A percentile compares a stretch with the other conserved stretches of the same genome.
Evolutionary conservation across 2,113 vertebrate genomes (phyloP).

Genomic region (Dryoscopus gambensis): DNA sequence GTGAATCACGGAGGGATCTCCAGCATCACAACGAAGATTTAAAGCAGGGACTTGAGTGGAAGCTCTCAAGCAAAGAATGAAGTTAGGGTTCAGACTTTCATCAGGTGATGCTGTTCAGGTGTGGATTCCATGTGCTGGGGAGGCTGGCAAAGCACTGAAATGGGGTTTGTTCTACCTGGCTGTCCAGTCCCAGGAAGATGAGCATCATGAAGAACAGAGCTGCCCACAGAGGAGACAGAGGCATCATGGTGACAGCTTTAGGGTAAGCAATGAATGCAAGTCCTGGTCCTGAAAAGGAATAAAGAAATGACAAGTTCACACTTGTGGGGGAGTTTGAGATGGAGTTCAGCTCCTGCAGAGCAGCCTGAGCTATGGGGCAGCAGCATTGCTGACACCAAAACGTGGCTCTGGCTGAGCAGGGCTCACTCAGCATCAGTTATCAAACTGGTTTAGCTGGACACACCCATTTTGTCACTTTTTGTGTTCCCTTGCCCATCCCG

Average conservation of each 20-base stretch:
- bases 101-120: background rate
- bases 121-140: too few species aligned
- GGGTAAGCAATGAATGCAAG: slow-evolving; percentile 98
- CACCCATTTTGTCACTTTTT: background rate
- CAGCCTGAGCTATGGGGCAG: background rate
- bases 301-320: background rate
- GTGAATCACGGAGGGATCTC: background rate
- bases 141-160: background rate
- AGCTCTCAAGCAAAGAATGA: background rate
- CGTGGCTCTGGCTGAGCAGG: background rate
- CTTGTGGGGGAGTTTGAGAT: background rate
- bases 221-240: slow-evolving; percentile 94
- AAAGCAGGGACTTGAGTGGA: background rate
- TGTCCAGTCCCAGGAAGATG: slow-evolving; percentile 97
- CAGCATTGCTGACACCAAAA: background rate
- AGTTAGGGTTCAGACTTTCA: background rate
- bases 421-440: background rate
- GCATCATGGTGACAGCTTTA: slow-evolving; percentile 99
- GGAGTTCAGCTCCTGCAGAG: background rate
- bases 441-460: background rate
- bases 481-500: background rate
- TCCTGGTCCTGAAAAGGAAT: slow-evolving; percentile 83
- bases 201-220: slow-evolving; percentile 99
- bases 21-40: background rate
- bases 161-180: slow-evolving; percentile 78